Percentiles rank a stretch among this genome's conserved stretches.
Evolutionary conservation across 2,888 invertebrate genomes (phyloP).

Genomic region (Macrophya annulata): DNA sequence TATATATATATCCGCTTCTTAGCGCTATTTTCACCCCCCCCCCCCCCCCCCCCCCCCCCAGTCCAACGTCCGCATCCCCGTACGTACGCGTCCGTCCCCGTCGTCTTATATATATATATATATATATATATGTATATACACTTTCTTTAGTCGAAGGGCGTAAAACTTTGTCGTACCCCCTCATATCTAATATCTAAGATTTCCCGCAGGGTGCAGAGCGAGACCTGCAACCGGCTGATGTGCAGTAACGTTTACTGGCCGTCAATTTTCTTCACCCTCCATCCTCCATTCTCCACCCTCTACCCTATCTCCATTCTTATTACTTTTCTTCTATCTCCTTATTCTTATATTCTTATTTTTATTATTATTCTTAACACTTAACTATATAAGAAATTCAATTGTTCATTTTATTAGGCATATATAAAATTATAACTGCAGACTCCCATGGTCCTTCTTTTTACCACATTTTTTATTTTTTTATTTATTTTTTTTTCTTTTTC

Average conservation of each 20-base stretch:
- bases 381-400: slow-evolving; percentile 20
- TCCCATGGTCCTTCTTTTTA: not conserved
- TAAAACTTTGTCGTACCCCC: slow-evolving; percentile 55
- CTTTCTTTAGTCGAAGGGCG: slow-evolving; percentile 40
- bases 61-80: not conserved
- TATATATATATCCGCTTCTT: slow-evolving; percentile 52
- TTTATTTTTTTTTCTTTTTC: not conserved
- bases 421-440: not conserved
- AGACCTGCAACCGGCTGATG: not conserved
- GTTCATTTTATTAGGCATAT: slow-evolving; percentile 24
- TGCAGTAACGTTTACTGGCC: slow-evolving; percentile 59
- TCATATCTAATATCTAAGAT: slow-evolving; percentile 62
- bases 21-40: slow-evolving; percentile 22
- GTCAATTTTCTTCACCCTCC: slow-evolving; percentile 50
- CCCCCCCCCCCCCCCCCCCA: too few relatives aligned
- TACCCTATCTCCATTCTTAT: not conserved
- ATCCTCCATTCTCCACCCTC: too few relatives aligned
- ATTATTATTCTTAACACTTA: not conserved
- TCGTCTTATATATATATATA: too few relatives aligned
- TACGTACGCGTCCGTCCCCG: not conserved
- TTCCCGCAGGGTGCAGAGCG: slow-evolving; percentile 54
- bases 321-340: not conserved
- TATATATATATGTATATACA: not conserved
- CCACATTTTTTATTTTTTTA: not conserved
- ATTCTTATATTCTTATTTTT: not conserved